Evolutionary conservation across 2,113 vertebrate species (phyloP).

Genomic region (Octodon degus): DNA sequence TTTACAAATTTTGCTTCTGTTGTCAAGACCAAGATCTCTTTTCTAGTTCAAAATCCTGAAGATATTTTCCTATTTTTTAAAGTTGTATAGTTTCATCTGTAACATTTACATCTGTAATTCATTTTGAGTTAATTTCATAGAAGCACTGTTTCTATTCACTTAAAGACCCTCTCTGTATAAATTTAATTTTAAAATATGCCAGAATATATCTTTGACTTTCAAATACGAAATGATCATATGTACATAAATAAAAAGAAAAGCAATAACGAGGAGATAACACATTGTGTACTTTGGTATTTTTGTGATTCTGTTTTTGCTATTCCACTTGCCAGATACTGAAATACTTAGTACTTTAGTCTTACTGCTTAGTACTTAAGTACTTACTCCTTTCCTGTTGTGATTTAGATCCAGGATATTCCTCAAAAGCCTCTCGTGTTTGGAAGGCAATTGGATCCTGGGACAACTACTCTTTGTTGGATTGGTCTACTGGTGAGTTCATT

Average conservation of each 20-base stretch:
- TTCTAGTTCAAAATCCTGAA: not conserved
- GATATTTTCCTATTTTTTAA: not conserved
- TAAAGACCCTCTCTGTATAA: not conserved
- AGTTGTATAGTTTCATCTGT: slow-evolving; percentile 30
- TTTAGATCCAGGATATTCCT: not conserved
- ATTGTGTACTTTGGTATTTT: not conserved
- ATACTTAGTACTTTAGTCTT: not conserved
- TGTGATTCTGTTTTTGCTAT: not conserved
- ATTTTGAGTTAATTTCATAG: slow-evolving; percentile 31
- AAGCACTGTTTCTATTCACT: not conserved
- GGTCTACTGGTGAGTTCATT: not conserved
- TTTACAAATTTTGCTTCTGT: not conserved
- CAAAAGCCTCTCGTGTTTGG: not conserved
- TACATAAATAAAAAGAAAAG: not conserved
- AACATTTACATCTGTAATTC: not conserved
- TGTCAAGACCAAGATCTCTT: slow-evolving; percentile 10
- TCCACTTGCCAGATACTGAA: not conserved
- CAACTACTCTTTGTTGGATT: not conserved
- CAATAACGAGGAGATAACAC: not conserved
- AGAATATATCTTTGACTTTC: not conserved
- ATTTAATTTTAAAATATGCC: slow-evolving; percentile 12
- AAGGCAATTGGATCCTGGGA: not conserved
- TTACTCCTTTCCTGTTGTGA: not conserved
- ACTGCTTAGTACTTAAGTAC: not conserved
- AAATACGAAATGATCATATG: not conserved